Evolutionary conservation across 2,113 vertebrate genomes (phyloP), one percentile per base, ranked within the genome.

Genomic region (Cyphomyrus discorhynchus): DNA sequence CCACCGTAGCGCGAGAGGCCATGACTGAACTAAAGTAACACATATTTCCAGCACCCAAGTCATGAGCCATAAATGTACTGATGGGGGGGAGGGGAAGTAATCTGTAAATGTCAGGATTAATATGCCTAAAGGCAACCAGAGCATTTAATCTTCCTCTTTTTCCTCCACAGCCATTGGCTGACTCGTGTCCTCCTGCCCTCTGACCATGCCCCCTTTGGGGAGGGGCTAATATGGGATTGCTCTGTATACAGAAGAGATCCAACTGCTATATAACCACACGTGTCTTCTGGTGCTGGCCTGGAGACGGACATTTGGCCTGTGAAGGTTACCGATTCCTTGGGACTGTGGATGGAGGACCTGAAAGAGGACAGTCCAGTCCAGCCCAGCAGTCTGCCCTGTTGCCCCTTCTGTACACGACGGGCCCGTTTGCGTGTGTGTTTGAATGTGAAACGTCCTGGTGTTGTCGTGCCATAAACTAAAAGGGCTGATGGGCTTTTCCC

Each of bases 111-210:
- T 45, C 19, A 88, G n/a, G 49, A 77, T 31, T 47, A 58, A 47
- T 74, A 53, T 89, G 86, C 15, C 31, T 83, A 2, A 87, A 17
- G 82, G 42, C n/a, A 47, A n/a, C 10, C 74, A 53, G 35, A 42
- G 35, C 35, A 42, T 80, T 42, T 39, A 80, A 80, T 80, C 35
- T 49, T 27, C 35, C 88, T 89, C 24, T 91, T 21, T 58, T 62
- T 89, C 46, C 58, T 31, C n/a, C 8, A 1, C 91, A 99, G 98
- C 92, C 98, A 99, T 82, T 99, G 98, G 98, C 88, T 99, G n/a
- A 99, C 97, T 0, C 96, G 97, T 1, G 97, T 98, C 89, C 95
- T 99, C 86, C 89, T 99, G 87, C 98, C 98, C 66, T 99, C 98
- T 86, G 93, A 94, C 87, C 98, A 99, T 90, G 92, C 91, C 74